phyloP scores from a whole-genome alignment of 2,888 invertebrate species.

The Heteromurus nitidus region DNA sequence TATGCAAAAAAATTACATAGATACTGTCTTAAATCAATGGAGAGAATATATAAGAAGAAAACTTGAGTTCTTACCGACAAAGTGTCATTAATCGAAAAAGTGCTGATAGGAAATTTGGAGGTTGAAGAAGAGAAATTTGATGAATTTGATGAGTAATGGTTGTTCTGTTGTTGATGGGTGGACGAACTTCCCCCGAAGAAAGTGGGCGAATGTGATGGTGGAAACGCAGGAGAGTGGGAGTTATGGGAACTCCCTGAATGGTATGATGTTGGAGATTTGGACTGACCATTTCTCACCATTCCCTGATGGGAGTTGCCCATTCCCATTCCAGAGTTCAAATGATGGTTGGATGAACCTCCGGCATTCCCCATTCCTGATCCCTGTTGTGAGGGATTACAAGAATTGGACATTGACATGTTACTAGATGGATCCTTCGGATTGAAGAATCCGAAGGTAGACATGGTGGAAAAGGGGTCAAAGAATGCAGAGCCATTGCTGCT shows the following conservation, averaged over 20 bases:
- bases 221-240: constrained; percentile 68
- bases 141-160: constrained; percentile 52
- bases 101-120: constrained; percentile 72
- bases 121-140: constrained; percentile 54
- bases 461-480: constrained; percentile 72
- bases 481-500: constrained; percentile 34
- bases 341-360: constrained; percentile 22
- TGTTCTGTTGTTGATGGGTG: constrained; percentile 23
- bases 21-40: no score
- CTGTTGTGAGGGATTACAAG: constrained; percentile 29
- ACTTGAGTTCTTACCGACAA: constrained; percentile 59
- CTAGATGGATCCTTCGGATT: constrained; percentile 71
- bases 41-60: neutral
- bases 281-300: constrained; percentile 63
- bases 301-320: constrained; percentile 15
- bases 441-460: constrained; percentile 72
- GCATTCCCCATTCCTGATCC: neutral
- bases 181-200: constrained; percentile 67
- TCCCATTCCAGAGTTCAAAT: neutral
- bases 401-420: constrained; percentile 28
- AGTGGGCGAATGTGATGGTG: constrained; percentile 64
- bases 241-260: constrained; percentile 56
- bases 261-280: constrained; percentile 63
- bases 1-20: no score
- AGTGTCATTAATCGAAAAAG: constrained; percentile 73